Evolutionary conservation across 2,888 invertebrate genomes (phyloP).

Genomic region (Luperina nickerlii): DNA sequence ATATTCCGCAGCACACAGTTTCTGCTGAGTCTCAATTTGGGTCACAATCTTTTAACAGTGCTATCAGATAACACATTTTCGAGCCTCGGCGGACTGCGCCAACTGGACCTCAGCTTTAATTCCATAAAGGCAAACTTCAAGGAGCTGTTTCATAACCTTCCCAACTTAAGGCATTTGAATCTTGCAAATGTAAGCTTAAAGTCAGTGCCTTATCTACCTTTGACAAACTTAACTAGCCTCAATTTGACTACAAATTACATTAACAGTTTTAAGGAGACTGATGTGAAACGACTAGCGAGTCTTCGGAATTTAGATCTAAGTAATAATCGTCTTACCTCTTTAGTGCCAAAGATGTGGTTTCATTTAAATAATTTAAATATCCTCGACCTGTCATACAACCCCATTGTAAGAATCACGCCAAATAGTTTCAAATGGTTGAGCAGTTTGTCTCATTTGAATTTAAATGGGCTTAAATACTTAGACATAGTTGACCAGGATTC

Average conservation of each 20-base stretch:
- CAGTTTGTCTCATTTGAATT: slow-evolving; percentile 93
- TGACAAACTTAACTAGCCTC: slow-evolving; percentile 94
- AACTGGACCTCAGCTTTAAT: slow-evolving; percentile 95
- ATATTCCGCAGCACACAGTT: slow-evolving; percentile 96
- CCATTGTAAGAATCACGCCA: slow-evolving; percentile 93
- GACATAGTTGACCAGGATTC: slow-evolving; percentile 94
- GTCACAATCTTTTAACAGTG: slow-evolving; percentile 95
- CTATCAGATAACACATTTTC: slow-evolving; percentile 97
- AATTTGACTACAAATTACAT: slow-evolving; percentile 95
- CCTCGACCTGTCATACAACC: slow-evolving; percentile 95
- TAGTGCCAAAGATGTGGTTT: slow-evolving; percentile 94
- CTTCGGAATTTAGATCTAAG: slow-evolving; percentile 94
- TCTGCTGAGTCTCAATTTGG: slow-evolving; percentile 94
- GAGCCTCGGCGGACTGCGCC: slow-evolving; percentile 94
- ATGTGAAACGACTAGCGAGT: slow-evolving; percentile 92
- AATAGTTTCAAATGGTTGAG: slow-evolving; percentile 93
- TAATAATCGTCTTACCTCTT: slow-evolving; percentile 93
- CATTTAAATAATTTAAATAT: slow-evolving; percentile 93
- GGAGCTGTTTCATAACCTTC: slow-evolving; percentile 96
- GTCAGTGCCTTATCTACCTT: slow-evolving; percentile 93
- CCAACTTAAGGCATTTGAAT: slow-evolving; percentile 94
- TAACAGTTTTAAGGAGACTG: slow-evolving; percentile 92
- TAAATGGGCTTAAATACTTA: slow-evolving; percentile 93
- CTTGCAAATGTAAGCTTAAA: slow-evolving; percentile 94
- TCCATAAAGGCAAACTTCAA: slow-evolving; percentile 95